These are phyloP conservation scores for Pristionchus maxplancki DNA, from an alignment of 2,888 invertebrate genomes.

Conservation along the genomic window DNA sequence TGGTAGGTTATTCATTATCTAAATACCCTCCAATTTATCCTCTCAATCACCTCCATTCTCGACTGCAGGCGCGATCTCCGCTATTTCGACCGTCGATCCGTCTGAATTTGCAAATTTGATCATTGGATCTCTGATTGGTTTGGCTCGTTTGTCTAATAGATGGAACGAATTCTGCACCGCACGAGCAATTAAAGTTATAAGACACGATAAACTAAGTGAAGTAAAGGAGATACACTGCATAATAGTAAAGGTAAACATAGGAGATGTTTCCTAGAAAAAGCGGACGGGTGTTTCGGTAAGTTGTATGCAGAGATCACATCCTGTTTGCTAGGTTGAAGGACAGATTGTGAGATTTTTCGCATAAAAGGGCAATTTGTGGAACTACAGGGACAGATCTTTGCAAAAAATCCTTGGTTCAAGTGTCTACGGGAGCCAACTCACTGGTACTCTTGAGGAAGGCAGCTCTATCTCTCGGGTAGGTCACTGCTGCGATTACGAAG, in stretches of 20 bases:
- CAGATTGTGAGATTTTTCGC: background rate
- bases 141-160: too few relatives aligned
- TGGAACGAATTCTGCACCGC: too few relatives aligned
- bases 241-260: too few relatives aligned
- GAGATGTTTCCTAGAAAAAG: too few relatives aligned
- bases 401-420: too few relatives aligned
- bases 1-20: background rate
- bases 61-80: background rate
- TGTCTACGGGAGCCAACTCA: conserved; percentile 14
- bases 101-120: background rate
- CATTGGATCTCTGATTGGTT: background rate
- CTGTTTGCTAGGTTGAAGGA: background rate
- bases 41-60: background rate
- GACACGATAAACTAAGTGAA: too few relatives aligned
- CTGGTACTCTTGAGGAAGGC: conserved; percentile 61
- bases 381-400: background rate
- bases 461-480: conserved; percentile 58
- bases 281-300: too few relatives aligned
- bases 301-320: background rate
- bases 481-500: conserved; percentile 60
- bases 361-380: background rate
- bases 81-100: background rate
- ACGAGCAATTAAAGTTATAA: too few relatives aligned
- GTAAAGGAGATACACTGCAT: too few relatives aligned
- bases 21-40: background rate